These are phyloP conservation scores for Trichomalopsis sarcophagae DNA, from an alignment of 1,140 invertebrate species.

Conservation along the genomic window DNA sequence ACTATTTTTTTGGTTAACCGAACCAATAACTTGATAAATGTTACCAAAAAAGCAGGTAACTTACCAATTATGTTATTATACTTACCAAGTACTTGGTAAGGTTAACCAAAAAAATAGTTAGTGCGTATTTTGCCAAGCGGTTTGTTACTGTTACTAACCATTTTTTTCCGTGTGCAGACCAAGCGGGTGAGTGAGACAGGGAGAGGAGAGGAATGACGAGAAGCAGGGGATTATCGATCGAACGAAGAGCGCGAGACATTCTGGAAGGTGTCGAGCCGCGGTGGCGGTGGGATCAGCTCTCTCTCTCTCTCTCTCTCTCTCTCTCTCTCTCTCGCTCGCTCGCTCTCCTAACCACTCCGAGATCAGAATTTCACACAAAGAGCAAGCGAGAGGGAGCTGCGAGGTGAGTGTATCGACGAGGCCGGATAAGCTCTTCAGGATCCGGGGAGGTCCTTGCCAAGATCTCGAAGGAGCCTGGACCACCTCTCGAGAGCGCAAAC, in stretches of 20 bases:
- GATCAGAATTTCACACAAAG: conserved; percentile 27
- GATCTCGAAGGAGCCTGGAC: not conserved
- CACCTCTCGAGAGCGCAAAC: not conserved
- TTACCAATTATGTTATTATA: too few relatives aligned
- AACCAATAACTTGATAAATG: too few relatives aligned
- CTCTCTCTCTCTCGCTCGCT: not conserved
- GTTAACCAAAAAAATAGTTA: too few relatives aligned
- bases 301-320: not conserved
- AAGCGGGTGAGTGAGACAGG: not conserved
- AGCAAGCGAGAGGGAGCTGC: not conserved
- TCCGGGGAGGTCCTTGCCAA: conserved; percentile 16
- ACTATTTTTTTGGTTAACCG: too few relatives aligned
- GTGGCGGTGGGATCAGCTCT: conserved; percentile 15
- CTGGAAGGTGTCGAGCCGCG: conserved; percentile 36
- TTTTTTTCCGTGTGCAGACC: too few relatives aligned
- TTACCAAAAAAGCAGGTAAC: too few relatives aligned
- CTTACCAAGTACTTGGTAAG: too few relatives aligned
- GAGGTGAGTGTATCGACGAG: conserved; percentile 13
- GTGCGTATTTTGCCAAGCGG: too few relatives aligned
- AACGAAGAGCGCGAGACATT: not conserved
- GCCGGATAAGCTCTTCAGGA: conserved; percentile 29
- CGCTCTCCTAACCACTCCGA: not conserved
- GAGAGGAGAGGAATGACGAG: not conserved
- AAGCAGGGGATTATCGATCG: conserved; percentile 19
- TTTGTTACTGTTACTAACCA: too few relatives aligned